These are phyloP conservation scores for Callionymus lyra DNA, from an alignment of 2,113 vertebrate genomes.

Conservation along the genomic window DNA sequence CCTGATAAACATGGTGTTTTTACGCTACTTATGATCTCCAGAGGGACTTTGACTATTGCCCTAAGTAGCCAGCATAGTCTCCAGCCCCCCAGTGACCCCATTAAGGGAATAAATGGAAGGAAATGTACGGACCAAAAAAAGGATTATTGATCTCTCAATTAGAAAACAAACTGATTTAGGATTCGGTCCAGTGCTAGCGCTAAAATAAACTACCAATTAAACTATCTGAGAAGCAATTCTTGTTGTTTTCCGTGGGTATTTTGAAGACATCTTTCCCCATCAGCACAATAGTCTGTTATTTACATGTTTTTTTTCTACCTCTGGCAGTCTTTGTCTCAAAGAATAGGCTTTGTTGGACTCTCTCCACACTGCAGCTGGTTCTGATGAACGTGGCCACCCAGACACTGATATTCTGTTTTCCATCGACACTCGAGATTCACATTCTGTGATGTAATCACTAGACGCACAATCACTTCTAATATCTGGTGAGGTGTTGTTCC, in stretches of 20 bases:
- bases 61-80: no score
- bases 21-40: conserved; percentile 15
- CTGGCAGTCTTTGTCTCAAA: conserved; percentile 2
- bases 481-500: conserved; percentile 27
- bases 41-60: no score
- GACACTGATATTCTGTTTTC: conserved; percentile 10
- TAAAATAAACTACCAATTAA: no score
- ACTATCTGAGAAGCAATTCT: no score
- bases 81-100: no score
- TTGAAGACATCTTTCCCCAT: background rate
- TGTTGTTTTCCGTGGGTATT: no score
- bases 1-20: conserved; percentile 29
- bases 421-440: conserved; percentile 20
- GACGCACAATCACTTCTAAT: no score
- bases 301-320: conserved; percentile 1
- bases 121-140: no score
- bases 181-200: no score
- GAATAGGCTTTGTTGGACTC: conserved; percentile 14
- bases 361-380: conserved; percentile 11
- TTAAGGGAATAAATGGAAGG: no score
- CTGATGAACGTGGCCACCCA: conserved; percentile 27
- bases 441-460: conserved; percentile 4
- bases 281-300: conserved; percentile 1
- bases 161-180: no score
- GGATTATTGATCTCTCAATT: no score